Base-by-base conservation (phyloP, 2,113 vertebrate genomes). In the Vulpes vulpes region DNA sequence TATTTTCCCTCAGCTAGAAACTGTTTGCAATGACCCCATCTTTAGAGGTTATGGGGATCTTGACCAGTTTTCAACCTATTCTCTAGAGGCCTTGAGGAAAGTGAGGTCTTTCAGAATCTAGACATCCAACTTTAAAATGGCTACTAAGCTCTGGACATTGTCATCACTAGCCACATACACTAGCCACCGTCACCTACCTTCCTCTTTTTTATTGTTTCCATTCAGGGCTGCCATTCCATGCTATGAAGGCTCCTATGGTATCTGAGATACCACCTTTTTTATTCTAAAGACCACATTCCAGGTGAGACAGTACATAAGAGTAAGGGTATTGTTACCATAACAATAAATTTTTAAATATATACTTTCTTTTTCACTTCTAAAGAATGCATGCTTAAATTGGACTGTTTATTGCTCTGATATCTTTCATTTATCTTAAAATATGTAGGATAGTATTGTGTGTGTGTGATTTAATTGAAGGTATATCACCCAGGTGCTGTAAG, bases 11-110 rank as follows among this genome's bases (percentile, higher is more conserved):
- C 86, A 62, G n/a, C 64, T 90, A 85, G 62, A 95, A 94, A 87
- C 25, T 94, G 22, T 91, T 89, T 93, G 62, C 69, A 65, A 4
- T 97, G 82, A 96, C 57, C 89, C 86, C 25, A 59, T 90, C 53
- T 89, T 92, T n/a, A 80, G 38, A 97, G 95, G 95, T 92, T 95
- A 92, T 93, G 20, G 20, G 32, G 86, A 62, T 96, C 79, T 95
- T 95, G 87, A 97, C 89, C 89, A 97, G 12, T 97, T 89, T 89
- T 89, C 69, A 96, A 84, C 43, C 25, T 94, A 59, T 83, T 91
- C 35, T 89, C 51, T 62, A 95, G 89, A 96, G 89, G 14, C 69
- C 82, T 93, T 64, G 89, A 92, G 51, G 78, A 10, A 96, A 89
- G 73, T 85, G 87, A 81, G 82, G 12, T 19, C 83, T 82, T 89